Evolutionary conservation across 2,113 vertebrate genomes (phyloP), one percentile per base, ranked within the genome.

Genomic region (Illadopsis cleaveri): DNA sequence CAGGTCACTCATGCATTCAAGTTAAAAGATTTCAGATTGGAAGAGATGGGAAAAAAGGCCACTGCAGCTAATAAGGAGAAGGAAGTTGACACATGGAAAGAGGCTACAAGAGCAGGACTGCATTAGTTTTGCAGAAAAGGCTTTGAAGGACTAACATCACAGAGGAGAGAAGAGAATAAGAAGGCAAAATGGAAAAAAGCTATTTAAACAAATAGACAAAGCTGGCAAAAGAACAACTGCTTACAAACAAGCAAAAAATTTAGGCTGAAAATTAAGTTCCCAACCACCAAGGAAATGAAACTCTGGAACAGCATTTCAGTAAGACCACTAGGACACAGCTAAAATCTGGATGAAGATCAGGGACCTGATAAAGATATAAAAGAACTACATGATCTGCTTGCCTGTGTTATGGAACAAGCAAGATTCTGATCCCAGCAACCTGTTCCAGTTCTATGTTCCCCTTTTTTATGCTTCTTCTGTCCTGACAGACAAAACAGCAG

Each of bases 401-500:
- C 25, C 30, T 71, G 1, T 56, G 47, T 44, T 84, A 45, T 33
- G 84, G 31, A 28, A 5, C 5, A 6, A 76, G 60, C 2, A 50
- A 73, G 48, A 51, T 51, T 42, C 35, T 48, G 50, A 90, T 51
- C 38, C n/a, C 44, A 82, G 30, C 17, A 85, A 53, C 25, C 37
- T 25, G 11, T 64, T 69, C 50, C 82, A 72, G 19, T 11, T 21
- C 16, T 54, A 1, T 14, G 11, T 65, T 79, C 22, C 80, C 68
- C 87, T 65, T 80, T 72, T 88, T 94, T 92, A 80, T 20, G 31
- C 17, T 42, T 87, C 25, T 93, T 68, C 53, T 90, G 48, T 69
- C 73, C 53, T 88, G 94, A 88, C 40, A 95, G 82, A 88, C 89
- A 71, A 85, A 93, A 90, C 40, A 88, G 50, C 82, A 88, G 75